Evolutionary conservation across 1,140 invertebrate genomes (phyloP), one percentile per base, ranked within the genome.

Genomic region (Drosophila paulistorum): DNA sequence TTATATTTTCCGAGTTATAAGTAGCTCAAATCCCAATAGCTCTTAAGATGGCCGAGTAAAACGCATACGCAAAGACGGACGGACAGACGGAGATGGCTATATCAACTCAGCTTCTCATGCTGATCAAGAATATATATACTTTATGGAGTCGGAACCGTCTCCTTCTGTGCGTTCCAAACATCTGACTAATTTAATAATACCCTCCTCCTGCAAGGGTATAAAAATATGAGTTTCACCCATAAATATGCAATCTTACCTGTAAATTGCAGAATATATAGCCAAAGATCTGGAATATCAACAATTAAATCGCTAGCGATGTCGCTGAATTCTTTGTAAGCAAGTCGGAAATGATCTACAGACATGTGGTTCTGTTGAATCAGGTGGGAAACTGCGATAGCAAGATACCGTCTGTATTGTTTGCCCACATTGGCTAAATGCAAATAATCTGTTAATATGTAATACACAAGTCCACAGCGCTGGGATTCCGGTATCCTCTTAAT

Each of bases 271-370:
- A 96, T 92, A 82, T 96, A 96, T 37, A 93, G 91, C 94, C 95
- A 96, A 45, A 96, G 93, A 78, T 94, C 95, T n/a, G 96, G 96
- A 92, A 97, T 94, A 93, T 96, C 96, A 74, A 96, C 94, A 48
- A 94, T 92, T 77, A 96, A 92, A 81, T 97, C 96, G 57, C 94
- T 93, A 7, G 94, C 94, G 69, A 89, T 79, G 71, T 93, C 91
- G 14, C 95, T 90, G 61, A 95, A 92, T 90, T 95, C 93, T 60
- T 90, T 86, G 41, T 94, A 92, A 54, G 94, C 93, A 39, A 76
- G 72, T 64, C 74, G 90, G 70, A 93, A 93, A 62, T 92, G 89
- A 30, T 93, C 90, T 11, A 90, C 62, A 14, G 91, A 87, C 41
- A 93, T 74, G 37, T 80, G 78, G 48, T 90, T 90, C n/a, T 74